phyloP scores from a whole-genome alignment of 2,888 invertebrate species.

The Sarcophaga variegata region DNA sequence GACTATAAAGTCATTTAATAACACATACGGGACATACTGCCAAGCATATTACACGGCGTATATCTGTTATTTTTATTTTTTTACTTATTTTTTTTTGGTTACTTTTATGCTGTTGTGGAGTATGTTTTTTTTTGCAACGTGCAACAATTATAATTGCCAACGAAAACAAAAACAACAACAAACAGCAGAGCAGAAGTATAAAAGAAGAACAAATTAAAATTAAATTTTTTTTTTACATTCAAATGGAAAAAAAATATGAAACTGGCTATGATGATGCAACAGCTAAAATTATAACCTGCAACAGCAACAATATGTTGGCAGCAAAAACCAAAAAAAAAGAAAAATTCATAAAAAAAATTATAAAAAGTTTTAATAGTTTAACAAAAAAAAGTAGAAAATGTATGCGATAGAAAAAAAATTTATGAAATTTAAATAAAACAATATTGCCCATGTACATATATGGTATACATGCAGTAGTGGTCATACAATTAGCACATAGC shows the following conservation, averaged over 20 bases:
- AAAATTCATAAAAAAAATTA: background rate
- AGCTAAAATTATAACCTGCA: too few relatives aligned
- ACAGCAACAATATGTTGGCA: too few relatives aligned
- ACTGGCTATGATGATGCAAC: background rate
- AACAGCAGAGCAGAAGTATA: background rate
- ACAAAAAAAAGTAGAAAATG: background rate
- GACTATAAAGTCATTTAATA: conserved; percentile 52
- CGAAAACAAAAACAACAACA: background rate
- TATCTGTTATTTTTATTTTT: background rate
- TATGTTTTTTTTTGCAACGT: background rate
- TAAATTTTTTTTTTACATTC: conserved; percentile 36
- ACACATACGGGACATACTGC: background rate
- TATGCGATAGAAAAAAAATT: background rate
- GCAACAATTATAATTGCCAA: conserved; percentile 23
- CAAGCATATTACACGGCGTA: background rate
- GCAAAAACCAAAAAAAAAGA: background rate
- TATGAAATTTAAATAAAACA: conserved; percentile 10
- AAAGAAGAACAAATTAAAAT: conserved; percentile 43
- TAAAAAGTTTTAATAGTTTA: conserved; percentile 1
- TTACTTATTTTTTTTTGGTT: background rate
- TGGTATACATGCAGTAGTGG: background rate
- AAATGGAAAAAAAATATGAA: background rate
- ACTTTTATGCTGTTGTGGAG: background rate
- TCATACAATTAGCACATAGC: background rate
- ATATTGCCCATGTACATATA: background rate